phyloP scores from a whole-genome alignment of 2,888 invertebrate genomes.

The Athalia rosae region DNA sequence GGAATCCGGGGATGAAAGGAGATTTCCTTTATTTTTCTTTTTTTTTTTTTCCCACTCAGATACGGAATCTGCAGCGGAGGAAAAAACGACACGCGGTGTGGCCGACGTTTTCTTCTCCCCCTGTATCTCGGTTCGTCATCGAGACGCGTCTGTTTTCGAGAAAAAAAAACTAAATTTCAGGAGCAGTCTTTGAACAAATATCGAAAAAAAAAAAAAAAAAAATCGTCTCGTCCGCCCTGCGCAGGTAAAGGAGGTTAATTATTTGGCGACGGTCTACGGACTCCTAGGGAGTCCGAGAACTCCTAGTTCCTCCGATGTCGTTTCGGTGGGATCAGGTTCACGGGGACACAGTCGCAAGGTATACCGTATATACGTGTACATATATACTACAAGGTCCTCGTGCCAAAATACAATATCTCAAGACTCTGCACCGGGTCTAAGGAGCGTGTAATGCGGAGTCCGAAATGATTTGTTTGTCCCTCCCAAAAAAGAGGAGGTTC shows the following conservation, averaged over 20 bases:
- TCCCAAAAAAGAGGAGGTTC: slow-evolving; percentile 50
- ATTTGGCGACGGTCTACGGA: slow-evolving; percentile 58
- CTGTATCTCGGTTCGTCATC: slow-evolving; percentile 29
- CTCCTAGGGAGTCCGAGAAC: slow-evolving; percentile 49
- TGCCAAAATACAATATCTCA: slow-evolving; percentile 70
- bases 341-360: no score
- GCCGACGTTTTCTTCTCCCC: background rate
- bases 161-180: slow-evolving; percentile 4
- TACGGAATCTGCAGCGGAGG: background rate
- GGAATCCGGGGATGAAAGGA: background rate
- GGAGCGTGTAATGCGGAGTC: slow-evolving; percentile 68
- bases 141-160: slow-evolving; percentile 4
- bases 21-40: background rate
- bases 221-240: slow-evolving; percentile 27
- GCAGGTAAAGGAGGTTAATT: slow-evolving; percentile 56
- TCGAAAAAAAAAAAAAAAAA: slow-evolving; percentile 41
- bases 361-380: no score
- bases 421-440: slow-evolving; percentile 59
- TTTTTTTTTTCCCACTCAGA: no score
- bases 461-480: slow-evolving; percentile 67
- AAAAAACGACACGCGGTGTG: background rate
- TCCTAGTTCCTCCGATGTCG: slow-evolving; percentile 18
- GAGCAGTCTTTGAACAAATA: background rate
- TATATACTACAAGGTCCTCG: slow-evolving; percentile 51
- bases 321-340: no score